Percentiles rank a stretch among this genome's conserved stretches.
These are phyloP conservation scores for Pocillopora damicornis DNA, from an alignment of 64 coral and sea anemone genomes.

Conservation along the genomic window DNA sequence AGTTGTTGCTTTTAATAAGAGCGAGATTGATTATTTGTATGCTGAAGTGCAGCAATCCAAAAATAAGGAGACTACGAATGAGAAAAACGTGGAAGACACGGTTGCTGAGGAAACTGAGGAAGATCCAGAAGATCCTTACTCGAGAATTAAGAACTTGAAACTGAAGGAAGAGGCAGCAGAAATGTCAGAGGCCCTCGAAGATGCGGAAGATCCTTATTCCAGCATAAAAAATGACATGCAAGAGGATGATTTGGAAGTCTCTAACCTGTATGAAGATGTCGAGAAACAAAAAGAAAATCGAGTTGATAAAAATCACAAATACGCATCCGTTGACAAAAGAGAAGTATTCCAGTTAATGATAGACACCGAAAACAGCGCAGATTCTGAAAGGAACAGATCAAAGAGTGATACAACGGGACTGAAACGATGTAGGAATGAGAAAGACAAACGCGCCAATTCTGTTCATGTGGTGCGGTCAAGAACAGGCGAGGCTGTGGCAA, in stretches of 20 bases:
- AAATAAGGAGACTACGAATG: neutral
- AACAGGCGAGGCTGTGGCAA: neutral
- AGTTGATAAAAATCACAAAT: neutral
- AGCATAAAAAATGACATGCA: neutral
- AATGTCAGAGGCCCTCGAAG: neutral
- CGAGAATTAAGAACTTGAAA: neutral
- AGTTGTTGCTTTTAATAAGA: neutral
- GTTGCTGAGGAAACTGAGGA: neutral
- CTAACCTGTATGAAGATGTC: conserved; percentile 14
- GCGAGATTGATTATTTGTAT: neutral
- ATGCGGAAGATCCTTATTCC: conserved; percentile 7
- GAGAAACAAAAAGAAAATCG: neutral
- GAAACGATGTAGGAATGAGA: neutral
- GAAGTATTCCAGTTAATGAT: neutral
- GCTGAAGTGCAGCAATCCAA: neutral
- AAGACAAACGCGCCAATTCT: neutral
- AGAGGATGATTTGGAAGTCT: neutral
- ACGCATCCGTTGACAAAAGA: neutral
- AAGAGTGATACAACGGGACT: conserved; percentile 2
- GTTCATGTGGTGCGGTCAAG: neutral
- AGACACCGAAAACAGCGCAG: neutral
- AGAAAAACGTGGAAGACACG: neutral
- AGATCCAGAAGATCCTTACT: conserved; percentile 29
- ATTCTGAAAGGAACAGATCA: neutral
- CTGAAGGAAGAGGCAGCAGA: neutral